Evolutionary conservation across 2,888 invertebrate species (phyloP).

Genomic region (Hydrotaea cyrtoneurina): DNA sequence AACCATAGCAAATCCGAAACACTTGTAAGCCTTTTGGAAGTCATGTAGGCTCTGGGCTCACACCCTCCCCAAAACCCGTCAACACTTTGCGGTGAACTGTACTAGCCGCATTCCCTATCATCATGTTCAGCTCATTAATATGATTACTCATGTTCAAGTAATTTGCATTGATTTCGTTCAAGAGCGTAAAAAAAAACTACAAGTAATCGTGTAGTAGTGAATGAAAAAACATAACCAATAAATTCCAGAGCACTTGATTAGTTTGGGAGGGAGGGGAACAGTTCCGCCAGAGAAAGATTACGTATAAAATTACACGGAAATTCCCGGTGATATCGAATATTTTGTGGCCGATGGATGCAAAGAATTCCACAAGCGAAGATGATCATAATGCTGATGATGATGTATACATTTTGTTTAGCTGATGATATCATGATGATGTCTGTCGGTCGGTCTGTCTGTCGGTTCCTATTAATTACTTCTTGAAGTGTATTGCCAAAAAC

Average conservation of each 20-base stretch:
- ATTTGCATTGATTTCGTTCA: slow-evolving; percentile 70
- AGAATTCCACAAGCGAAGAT: background rate
- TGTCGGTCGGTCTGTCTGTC: background rate
- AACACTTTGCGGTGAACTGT: background rate
- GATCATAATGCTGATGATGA: slow-evolving; percentile 8
- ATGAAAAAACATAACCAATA: background rate
- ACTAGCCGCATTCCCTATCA: background rate
- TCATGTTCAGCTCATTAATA: slow-evolving; percentile 71
- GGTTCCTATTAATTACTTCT: slow-evolving; percentile 17
- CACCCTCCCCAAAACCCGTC: background rate
- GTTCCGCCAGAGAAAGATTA: background rate
- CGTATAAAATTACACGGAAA: slow-evolving; percentile 51
- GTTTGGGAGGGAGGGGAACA: background rate
- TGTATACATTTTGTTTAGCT: background rate
- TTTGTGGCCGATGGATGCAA: background rate
- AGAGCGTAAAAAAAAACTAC: too few relatives aligned
- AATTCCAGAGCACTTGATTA: slow-evolving; percentile 51
- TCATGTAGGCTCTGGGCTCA: background rate
- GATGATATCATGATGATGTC: slow-evolving; percentile 39
- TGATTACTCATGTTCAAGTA: slow-evolving; percentile 77
- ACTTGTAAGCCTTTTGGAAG: background rate
- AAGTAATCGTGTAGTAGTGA: background rate
- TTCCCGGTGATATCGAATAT: slow-evolving; percentile 13
- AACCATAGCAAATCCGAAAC: slow-evolving; percentile 24
- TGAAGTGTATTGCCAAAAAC: slow-evolving; percentile 10